A percentile compares a stretch with the other conserved stretches of the same genome.
Conservation (phyloP, 2,797 vertebrate species). For the Myioborus melanocephalus region DNA sequence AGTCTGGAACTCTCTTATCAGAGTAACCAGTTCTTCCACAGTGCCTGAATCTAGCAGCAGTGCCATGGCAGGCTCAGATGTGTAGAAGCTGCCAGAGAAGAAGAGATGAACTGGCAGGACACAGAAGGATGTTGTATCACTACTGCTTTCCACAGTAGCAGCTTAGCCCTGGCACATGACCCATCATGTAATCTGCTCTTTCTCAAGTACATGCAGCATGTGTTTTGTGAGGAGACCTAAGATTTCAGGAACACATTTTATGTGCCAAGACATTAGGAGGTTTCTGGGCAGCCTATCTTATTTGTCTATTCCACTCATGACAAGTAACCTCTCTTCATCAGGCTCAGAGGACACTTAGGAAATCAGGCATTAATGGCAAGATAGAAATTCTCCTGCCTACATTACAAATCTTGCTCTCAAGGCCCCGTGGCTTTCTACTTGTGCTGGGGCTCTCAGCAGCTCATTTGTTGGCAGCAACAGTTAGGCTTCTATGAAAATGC, state of each 20-base stretch:
- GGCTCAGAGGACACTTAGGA: neutral
- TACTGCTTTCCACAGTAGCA: neutral
- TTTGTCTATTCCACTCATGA: neutral
- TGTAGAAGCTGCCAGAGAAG: neutral
- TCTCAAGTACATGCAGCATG: neutral
- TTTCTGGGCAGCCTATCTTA: neutral
- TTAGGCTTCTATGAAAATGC: neutral
- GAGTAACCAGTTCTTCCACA: neutral
- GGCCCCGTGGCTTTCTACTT: neutral
- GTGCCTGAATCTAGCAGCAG: neutral
- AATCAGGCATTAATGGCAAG: neutral
- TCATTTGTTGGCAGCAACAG: conserved; percentile 16
- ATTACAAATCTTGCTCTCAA: neutral
- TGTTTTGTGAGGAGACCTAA: neutral
- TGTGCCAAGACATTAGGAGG: neutral
- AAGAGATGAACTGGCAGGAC: neutral
- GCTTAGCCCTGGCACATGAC: neutral
- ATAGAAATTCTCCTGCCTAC: conserved; percentile 1
- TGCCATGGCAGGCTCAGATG: neutral
- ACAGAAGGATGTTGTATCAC: neutral
- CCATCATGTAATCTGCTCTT: neutral
- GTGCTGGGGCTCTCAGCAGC: neutral
- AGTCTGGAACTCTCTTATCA: neutral
- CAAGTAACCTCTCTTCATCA: neutral
- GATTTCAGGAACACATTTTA: neutral